Percentiles rank a stretch among this genome's conserved stretches.
These are phyloP conservation scores for Zeuzera pyrina DNA, from an alignment of 2,888 invertebrate species.

Conservation along the genomic window DNA sequence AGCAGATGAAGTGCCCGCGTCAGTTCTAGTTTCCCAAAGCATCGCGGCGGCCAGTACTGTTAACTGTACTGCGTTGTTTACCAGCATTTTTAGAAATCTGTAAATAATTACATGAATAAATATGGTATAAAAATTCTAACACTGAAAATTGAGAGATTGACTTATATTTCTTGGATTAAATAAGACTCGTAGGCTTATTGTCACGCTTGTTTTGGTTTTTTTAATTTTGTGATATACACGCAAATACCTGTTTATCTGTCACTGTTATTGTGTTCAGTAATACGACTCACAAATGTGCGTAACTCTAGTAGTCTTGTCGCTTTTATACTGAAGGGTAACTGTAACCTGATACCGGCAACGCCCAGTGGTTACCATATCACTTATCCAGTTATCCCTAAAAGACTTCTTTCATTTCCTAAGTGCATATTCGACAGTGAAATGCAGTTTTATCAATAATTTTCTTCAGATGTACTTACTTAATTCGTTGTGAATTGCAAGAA, in stretches of 20 bases:
- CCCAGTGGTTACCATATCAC: slow-evolving; percentile 37
- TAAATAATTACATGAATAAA: too few relatives aligned
- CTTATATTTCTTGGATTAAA: too few relatives aligned
- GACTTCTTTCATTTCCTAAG: slow-evolving; percentile 61
- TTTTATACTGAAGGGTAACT: slow-evolving; percentile 63
- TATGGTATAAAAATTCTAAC: too few relatives aligned
- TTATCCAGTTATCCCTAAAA: slow-evolving; percentile 37
- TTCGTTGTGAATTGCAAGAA: too few relatives aligned
- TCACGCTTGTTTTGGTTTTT: too few relatives aligned
- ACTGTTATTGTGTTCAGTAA: slow-evolving; percentile 16
- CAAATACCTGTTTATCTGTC: neutral
- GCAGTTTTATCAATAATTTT: slow-evolving; percentile 31
- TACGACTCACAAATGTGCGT: slow-evolving; percentile 37
- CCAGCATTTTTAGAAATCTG: slow-evolving; percentile 41
- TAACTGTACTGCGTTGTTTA: slow-evolving; percentile 38
- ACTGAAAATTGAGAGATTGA: too few relatives aligned
- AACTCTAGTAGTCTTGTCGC: slow-evolving; percentile 42
- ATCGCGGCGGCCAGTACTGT: slow-evolving; percentile 34
- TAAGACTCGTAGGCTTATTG: too few relatives aligned
- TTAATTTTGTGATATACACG: slow-evolving; percentile 3
- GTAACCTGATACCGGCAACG: slow-evolving; percentile 51
- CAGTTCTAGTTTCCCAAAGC: slow-evolving; percentile 33
- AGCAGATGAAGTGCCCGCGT: slow-evolving; percentile 36
- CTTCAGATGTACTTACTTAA: too few relatives aligned
- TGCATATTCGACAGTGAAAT: slow-evolving; percentile 41